Evolutionary conservation across 2,888 invertebrate genomes (phyloP), one percentile per base, ranked within the genome.

Genomic region (Agrochola lychnidis): DNA sequence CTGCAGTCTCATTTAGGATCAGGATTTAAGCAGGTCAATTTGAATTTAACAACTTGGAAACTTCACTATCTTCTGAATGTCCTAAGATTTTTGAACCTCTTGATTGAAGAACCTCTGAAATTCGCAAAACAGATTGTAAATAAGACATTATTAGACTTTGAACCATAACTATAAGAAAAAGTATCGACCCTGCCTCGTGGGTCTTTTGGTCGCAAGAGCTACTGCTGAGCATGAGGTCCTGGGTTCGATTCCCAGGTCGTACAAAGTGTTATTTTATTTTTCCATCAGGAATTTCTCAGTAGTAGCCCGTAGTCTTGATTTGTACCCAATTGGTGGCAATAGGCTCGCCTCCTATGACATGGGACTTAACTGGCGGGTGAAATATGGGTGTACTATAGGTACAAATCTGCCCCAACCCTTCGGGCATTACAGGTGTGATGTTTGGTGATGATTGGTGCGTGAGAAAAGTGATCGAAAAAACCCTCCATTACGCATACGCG

Each of bases 11-110:
- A 81, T 72, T 69, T 61, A 62, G 30, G 73, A 71, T 69, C 70
- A 71, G 48, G 64, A 82, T 74, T 66, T 36, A 82, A 71, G 83
- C 36, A 59, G 78, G 78, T 71, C 73, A 83, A 62, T 61, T 16
- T 64, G n/a, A 69, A 36, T 63, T 59, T 53, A 72, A 62, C 14
- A 42, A 53, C 36, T 53, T 51, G 25, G 51, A 70, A 57, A 64
- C 64, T 71, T 64, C 57, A 69, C 73, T 85, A 82, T 76, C 83
- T 73, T 70, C 61, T 63, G 30, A 64, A 68, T 64, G 30, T 57
- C 30, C 16, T 36, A 36, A 71, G 12, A 40, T 19, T 19, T 45
- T 45, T 45, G 14, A 45, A 45, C 45, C 42, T 14, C 19, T 70
- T 51, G 9, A 30, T 30, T n/a, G 6, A 66, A 14, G 14, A 30